Evolutionary conservation across 2,113 vertebrate genomes (phyloP).

Genomic region (cattle (Bos taurus)): DNA sequence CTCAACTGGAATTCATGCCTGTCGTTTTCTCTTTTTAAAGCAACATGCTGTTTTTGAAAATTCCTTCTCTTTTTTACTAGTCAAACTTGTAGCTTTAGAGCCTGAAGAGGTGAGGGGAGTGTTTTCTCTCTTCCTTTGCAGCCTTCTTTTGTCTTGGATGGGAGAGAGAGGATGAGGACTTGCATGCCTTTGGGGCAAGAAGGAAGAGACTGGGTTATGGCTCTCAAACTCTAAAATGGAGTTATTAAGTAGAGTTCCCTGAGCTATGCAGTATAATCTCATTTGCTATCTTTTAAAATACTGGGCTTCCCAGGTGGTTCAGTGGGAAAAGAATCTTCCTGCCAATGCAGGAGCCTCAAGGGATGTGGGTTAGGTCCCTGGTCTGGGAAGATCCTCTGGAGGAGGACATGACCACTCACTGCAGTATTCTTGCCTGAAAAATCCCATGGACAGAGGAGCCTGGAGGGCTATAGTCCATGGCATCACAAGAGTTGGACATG

Average conservation of each 20-base stretch:
- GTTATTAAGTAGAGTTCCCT: background rate
- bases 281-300: background rate
- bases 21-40: background rate
- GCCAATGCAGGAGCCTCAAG: background rate
- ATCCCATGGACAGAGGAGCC: background rate
- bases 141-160: background rate
- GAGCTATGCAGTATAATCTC: background rate
- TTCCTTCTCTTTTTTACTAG: background rate
- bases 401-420: background rate
- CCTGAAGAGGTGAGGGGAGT: background rate
- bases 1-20: background rate
- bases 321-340: background rate
- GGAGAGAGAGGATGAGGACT: background rate
- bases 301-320: background rate
- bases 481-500: fast-evolving
- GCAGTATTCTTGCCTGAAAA: background rate
- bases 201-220: background rate
- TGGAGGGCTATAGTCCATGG: background rate
- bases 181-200: background rate
- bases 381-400: background rate
- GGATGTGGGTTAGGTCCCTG: background rate
- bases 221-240: background rate
- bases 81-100: background rate
- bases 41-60: background rate
- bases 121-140: background rate